These are phyloP conservation scores for Lycaon pictus DNA, from an alignment of 2,113 vertebrate genomes.

Conservation along the genomic window DNA sequence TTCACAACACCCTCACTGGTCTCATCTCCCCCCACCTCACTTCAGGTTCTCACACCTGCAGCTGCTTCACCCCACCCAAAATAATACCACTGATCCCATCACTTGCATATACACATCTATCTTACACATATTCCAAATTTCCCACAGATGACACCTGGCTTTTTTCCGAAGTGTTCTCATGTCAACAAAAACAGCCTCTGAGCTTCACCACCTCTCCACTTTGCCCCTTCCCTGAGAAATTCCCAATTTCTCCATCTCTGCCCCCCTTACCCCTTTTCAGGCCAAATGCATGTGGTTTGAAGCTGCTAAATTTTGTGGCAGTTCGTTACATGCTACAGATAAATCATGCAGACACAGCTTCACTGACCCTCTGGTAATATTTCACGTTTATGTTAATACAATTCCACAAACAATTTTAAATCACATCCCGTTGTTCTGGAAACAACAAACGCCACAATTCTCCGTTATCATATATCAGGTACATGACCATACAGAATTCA, in stretches of 20 bases:
- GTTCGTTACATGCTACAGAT: rapidly evolving
- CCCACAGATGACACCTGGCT: neutral
- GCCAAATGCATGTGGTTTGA: too few species aligned
- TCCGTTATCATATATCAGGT: neutral
- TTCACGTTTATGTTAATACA: neutral
- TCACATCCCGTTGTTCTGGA: neutral
- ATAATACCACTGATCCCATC: rapidly evolving
- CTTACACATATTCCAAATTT: neutral
- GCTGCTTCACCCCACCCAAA: neutral
- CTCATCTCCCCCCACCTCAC: rapidly evolving
- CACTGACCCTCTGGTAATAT: neutral
- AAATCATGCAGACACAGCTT: rapidly evolving
- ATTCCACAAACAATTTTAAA: too few species aligned
- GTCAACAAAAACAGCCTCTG: neutral
- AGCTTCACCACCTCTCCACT: rapidly evolving
- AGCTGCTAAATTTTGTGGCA: neutral
- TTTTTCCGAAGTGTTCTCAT: neutral
- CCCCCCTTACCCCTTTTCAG: too few species aligned
- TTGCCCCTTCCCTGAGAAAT: rapidly evolving
- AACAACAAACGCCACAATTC: rapidly evolving
- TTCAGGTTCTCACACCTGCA: rapidly evolving
- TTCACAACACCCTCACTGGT: neutral
- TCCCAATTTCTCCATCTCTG: rapidly evolving
- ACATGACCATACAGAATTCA: rapidly evolving
- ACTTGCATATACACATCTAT: neutral